Conservation (phyloP, 1,140 invertebrate species). For the Piezodorus guildinii region DNA sequence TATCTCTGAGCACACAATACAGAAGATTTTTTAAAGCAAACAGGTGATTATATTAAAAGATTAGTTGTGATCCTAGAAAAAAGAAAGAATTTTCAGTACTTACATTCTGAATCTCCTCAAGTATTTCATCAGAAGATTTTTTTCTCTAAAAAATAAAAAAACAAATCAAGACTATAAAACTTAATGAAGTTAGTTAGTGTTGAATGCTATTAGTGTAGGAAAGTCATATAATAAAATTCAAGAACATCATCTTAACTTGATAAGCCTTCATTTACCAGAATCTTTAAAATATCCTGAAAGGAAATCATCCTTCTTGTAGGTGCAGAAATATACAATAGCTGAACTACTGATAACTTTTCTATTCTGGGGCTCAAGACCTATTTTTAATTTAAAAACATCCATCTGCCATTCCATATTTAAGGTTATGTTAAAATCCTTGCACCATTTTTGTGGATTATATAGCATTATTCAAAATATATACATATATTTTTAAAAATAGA, state of each 20-base stretch:
- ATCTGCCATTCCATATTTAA: constrained; percentile 1
- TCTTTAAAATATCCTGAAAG: neutral
- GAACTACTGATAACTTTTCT: constrained; percentile 10
- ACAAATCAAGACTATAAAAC: constrained; percentile 17
- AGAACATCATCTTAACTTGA: neutral
- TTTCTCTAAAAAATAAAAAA: constrained; percentile 55
- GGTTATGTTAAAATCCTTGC: neutral
- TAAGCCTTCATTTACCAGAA: constrained; percentile 1
- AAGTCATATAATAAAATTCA: neutral
- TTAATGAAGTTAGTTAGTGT: neutral
- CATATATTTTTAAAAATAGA: constrained; percentile 22
- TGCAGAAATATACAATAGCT: constrained; percentile 3
- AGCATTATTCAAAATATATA: constrained; percentile 9
- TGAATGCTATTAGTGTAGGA: neutral
- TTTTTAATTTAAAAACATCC: constrained; percentile 11
- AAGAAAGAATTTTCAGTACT: constrained; percentile 26
- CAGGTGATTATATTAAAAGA: constrained; percentile 21
- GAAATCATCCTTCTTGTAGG: neutral
- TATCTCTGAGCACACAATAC: neutral
- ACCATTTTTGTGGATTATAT: neutral
- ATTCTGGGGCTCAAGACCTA: constrained; percentile 2
- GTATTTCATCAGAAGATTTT: constrained; percentile 59
- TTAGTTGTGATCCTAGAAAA: constrained; percentile 17
- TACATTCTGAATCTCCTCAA: constrained; percentile 61
- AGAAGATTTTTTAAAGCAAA: too few relatives aligned